Evolutionary conservation across 2,888 invertebrate genomes (phyloP).

Genomic region (Nomada fabriciana): DNA sequence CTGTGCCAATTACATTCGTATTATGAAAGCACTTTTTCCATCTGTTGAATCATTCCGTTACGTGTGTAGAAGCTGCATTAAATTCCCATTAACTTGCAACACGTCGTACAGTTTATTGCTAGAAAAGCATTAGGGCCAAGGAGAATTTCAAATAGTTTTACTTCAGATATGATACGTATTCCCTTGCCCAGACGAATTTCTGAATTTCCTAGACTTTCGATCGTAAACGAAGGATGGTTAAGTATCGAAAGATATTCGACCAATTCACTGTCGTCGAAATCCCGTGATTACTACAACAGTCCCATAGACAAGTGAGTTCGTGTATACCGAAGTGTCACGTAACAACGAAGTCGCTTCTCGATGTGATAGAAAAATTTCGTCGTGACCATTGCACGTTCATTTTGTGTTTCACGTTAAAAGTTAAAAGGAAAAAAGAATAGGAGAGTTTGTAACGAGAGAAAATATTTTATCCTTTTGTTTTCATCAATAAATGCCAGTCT

Average conservation of each 20-base stretch:
- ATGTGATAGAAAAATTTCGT: too few species aligned
- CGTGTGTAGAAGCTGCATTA: neutral
- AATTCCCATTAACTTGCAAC: neutral
- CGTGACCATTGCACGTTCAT: too few species aligned
- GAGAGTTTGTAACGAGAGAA: neutral
- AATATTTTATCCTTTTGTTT: neutral
- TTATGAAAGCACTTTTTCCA: slow-evolving; percentile 18
- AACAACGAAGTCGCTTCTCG: neutral
- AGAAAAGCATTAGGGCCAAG: neutral
- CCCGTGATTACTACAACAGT: too few species aligned
- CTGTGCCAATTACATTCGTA: slow-evolving; percentile 9
- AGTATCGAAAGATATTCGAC: slow-evolving; percentile 36
- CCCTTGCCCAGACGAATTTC: slow-evolving; percentile 27
- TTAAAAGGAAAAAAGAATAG: too few species aligned
- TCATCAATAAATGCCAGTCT: neutral
- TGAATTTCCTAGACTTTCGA: slow-evolving; percentile 27
- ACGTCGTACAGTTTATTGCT: too few species aligned
- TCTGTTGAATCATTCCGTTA: neutral
- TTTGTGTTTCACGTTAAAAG: too few species aligned
- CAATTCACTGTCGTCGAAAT: slow-evolving; percentile 1
- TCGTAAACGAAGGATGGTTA: slow-evolving; percentile 19
- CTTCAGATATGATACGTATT: slow-evolving; percentile 5
- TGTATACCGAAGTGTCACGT: too few species aligned
- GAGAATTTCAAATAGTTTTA: slow-evolving; percentile 16
- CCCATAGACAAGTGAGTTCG: too few species aligned